phyloP scores from a whole-genome alignment of 2,888 invertebrate genomes.

The Hetaerina titia region DNA sequence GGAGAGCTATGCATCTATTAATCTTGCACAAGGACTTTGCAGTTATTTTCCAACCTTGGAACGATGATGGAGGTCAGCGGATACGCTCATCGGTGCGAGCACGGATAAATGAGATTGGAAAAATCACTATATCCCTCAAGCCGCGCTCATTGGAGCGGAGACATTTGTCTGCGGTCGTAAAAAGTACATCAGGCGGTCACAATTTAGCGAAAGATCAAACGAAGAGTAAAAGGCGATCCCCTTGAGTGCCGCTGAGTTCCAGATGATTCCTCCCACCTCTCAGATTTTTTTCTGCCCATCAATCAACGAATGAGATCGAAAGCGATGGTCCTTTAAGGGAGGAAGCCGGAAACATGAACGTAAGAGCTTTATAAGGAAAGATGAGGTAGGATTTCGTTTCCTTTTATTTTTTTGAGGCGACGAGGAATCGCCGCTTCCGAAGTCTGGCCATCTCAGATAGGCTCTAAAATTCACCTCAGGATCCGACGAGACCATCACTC shows the following conservation, averaged over 20 bases:
- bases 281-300: not conserved
- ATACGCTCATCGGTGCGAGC: not conserved
- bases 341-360: too few species aligned
- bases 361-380: too few species aligned
- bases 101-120: not conserved
- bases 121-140: not conserved
- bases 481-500: not conserved
- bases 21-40: not conserved
- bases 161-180: not conserved
- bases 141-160: not conserved
- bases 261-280: too few species aligned
- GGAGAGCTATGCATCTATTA: slow-evolving; percentile 15
- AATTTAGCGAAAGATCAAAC: not conserved
- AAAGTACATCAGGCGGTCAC: not conserved
- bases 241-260: too few species aligned
- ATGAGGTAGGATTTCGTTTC: too few species aligned
- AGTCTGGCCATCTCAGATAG: not conserved
- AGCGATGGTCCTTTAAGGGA: too few species aligned
- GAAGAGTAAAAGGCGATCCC: not conserved
- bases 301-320: not conserved
- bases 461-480: not conserved
- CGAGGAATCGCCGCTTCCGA: not conserved
- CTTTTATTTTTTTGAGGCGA: too few species aligned
- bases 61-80: slow-evolving; percentile 2
- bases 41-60: not conserved